Percentiles rank a stretch among this genome's conserved stretches.
phyloP scores from a whole-genome alignment of 2,888 invertebrate species.

The Hirtodrosophila alboralis region DNA sequence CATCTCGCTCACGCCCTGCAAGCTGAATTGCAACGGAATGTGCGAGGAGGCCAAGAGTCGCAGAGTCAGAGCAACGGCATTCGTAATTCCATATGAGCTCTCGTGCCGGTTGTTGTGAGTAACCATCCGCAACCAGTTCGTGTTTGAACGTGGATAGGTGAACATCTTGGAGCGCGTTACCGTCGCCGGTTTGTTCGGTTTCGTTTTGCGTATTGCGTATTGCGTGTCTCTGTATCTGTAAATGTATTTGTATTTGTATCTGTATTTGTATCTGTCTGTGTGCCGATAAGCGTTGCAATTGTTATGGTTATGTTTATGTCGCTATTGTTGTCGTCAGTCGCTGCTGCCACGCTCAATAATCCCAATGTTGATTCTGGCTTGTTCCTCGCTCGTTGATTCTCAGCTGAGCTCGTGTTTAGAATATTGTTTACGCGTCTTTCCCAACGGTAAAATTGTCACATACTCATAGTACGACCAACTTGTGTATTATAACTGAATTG shows the following conservation, averaged over 20 bases:
- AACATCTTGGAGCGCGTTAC: slow-evolving; percentile 80
- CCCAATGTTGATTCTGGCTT: slow-evolving; percentile 65
- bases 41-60: slow-evolving; percentile 33
- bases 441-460: slow-evolving; percentile 55
- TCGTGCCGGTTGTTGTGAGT: slow-evolving; percentile 65
- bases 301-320: slow-evolving; percentile 66
- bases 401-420: slow-evolving; percentile 62
- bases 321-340: slow-evolving; percentile 39
- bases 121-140: slow-evolving; percentile 81
- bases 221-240: slow-evolving; percentile 40
- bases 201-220: slow-evolving; percentile 35
- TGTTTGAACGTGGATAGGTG: slow-evolving; percentile 83
- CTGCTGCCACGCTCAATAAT: slow-evolving; percentile 53
- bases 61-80: slow-evolving; percentile 63
- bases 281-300: slow-evolving; percentile 63
- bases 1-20: slow-evolving; percentile 55
- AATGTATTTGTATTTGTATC: slow-evolving; percentile 12
- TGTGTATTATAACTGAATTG: no score
- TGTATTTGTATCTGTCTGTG: slow-evolving; percentile 29
- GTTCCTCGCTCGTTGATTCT: slow-evolving; percentile 56
- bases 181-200: slow-evolving; percentile 45
- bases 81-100: slow-evolving; percentile 64
- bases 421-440: slow-evolving; percentile 52
- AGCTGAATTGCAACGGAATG: slow-evolving; percentile 68
- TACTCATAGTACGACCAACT: neutral